Evolutionary conservation across 2,888 invertebrate genomes (phyloP).

Genomic region (Saturnia japonica): DNA sequence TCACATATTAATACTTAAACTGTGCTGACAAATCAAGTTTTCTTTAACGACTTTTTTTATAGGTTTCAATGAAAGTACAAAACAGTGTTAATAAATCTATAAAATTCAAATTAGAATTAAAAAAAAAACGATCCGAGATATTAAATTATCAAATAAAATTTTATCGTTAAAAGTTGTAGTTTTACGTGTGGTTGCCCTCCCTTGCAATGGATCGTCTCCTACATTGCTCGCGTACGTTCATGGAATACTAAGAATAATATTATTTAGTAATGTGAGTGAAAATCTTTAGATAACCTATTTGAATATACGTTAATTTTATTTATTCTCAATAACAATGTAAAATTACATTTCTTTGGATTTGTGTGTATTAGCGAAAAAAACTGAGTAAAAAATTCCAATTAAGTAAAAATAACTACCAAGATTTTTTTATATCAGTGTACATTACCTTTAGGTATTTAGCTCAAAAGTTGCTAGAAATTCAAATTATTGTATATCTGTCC

Average conservation of each 20-base stretch:
- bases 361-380: background rate
- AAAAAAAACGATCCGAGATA: too few relatives aligned
- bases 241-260: conserved; percentile 9
- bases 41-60: too few relatives aligned
- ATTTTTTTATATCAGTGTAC: too few relatives aligned
- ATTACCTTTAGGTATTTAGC: too few relatives aligned
- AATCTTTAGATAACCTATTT: conserved; percentile 14
- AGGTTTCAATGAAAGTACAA: too few relatives aligned
- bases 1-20: too few relatives aligned
- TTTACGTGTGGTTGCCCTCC: background rate
- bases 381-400: background rate
- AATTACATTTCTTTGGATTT: background rate
- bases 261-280: conserved; percentile 12
- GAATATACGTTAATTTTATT: conserved; percentile 12
- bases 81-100: too few relatives aligned
- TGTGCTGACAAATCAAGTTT: too few relatives aligned
- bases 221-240: conserved; percentile 3
- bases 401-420: background rate
- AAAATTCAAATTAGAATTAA: too few relatives aligned
- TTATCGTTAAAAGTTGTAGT: background rate
- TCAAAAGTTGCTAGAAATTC: too few relatives aligned
- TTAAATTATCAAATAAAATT: too few relatives aligned
- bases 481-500: too few relatives aligned
- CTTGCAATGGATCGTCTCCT: background rate
- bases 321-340: background rate